Percentiles rank a stretch among this genome's conserved stretches.
phyloP scores from a whole-genome alignment of 2,113 vertebrate species.

The Clupea harengus region DNA sequence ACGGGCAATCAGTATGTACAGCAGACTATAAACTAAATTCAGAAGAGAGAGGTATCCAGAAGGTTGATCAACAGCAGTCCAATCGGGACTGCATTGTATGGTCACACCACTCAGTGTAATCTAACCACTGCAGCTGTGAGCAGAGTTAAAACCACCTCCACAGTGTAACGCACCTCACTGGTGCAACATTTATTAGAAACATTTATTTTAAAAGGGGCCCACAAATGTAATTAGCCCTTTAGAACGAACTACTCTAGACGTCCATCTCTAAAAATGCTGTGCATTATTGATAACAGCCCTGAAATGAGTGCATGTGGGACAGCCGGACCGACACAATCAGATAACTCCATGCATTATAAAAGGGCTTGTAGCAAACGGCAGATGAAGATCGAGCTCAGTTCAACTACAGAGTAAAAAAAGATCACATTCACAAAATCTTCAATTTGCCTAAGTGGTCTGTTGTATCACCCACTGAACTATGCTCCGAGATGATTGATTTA shows the following conservation, averaged over 20 bases:
- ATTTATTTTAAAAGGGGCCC: neutral
- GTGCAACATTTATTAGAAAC: neutral
- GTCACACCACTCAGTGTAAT: neutral
- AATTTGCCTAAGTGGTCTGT: neutral
- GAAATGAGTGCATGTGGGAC: neutral
- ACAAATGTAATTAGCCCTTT: neutral
- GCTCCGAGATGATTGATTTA: constrained; percentile 25
- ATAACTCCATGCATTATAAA: neutral
- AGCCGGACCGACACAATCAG: neutral
- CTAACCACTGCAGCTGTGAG: neutral
- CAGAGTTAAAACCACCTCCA: neutral
- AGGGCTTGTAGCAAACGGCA: neutral
- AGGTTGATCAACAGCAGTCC: neutral
- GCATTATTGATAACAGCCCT: neutral
- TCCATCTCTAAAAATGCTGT: neutral
- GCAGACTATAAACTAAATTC: neutral
- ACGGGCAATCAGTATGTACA: neutral
- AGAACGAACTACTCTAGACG: neutral
- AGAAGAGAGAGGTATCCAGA: neutral
- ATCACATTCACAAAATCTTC: neutral
- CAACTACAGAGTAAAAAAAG: too few species aligned
- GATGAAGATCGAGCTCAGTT: neutral
- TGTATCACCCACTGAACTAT: neutral
- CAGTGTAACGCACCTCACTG: neutral
- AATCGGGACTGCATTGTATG: neutral